These are phyloP conservation scores for Neuroterus valhalla DNA, from an alignment of 1,140 invertebrate species.

Conservation along the genomic window DNA sequence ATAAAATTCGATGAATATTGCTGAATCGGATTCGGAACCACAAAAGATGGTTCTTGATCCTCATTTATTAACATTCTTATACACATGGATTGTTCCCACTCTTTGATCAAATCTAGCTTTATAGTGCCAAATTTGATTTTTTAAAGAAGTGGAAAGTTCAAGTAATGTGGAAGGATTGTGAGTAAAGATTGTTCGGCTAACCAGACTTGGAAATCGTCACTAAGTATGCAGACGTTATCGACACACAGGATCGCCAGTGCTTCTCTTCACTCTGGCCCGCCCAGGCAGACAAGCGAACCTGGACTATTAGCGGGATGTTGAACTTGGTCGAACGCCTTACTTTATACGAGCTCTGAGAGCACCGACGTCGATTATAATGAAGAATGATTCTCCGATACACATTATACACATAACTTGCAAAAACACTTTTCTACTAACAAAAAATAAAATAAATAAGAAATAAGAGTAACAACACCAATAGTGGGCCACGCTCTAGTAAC, in stretches of 20 bases:
- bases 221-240: constrained; percentile 34
- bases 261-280: constrained; percentile 20
- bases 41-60: neutral
- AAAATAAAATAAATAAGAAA: neutral
- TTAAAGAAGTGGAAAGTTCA: neutral
- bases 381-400: neutral
- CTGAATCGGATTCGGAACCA: neutral
- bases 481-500: too few species aligned
- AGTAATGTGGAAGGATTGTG: neutral
- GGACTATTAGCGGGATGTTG: constrained; percentile 55
- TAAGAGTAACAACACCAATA: neutral
- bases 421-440: neutral
- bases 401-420: neutral
- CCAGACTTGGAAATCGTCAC: neutral
- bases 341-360: constrained; percentile 35
- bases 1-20: neutral
- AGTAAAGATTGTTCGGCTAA: neutral
- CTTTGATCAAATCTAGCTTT: too few species aligned
- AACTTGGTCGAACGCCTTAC: constrained; percentile 47
- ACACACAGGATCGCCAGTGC: constrained; percentile 35
- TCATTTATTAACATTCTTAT: too few species aligned
- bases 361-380: constrained; percentile 46
- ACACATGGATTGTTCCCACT: too few species aligned
- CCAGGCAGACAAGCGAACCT: constrained; percentile 38
- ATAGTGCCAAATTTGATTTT: too few species aligned